Conservation (phyloP, 2,888 invertebrate genomes). For the Drosophila affinis region DNA sequence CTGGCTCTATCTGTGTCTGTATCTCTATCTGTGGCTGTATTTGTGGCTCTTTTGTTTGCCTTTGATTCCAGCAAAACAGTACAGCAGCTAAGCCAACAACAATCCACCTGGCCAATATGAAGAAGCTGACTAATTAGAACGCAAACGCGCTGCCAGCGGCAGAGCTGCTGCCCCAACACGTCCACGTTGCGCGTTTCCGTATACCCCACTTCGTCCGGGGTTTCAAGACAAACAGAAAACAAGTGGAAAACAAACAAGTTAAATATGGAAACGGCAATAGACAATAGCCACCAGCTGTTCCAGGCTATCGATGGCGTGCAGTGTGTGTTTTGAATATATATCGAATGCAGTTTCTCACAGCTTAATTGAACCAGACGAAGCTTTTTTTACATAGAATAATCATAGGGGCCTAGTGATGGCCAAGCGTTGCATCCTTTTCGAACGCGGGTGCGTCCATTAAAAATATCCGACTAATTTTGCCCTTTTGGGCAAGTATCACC, state of each 20-base stretch:
- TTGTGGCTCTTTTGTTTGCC: neutral
- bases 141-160: neutral
- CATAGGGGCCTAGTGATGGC: too few relatives aligned
- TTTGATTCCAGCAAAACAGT: neutral
- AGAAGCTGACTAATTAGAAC: neutral
- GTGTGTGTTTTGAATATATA: too few relatives aligned
- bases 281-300: slow-evolving; percentile 33
- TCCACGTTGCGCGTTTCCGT: slow-evolving; percentile 37
- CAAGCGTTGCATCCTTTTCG: too few relatives aligned
- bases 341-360: too few relatives aligned
- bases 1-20: neutral
- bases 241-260: neutral
- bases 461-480: too few relatives aligned
- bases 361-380: too few relatives aligned
- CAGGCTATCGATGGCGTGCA: neutral
- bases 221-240: slow-evolving; percentile 14
- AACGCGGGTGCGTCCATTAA: too few relatives aligned
- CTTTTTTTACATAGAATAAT: too few relatives aligned
- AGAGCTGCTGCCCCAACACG: slow-evolving; percentile 14
- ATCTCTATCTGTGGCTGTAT: neutral
- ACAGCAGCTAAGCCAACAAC: neutral
- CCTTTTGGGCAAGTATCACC: too few relatives aligned
- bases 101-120: neutral
- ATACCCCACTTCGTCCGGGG: slow-evolving; percentile 1
- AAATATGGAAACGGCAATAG: slow-evolving; percentile 18